Base-by-base conservation (phyloP, 2,113 vertebrate genomes). In the Lates calcarifer region DNA sequence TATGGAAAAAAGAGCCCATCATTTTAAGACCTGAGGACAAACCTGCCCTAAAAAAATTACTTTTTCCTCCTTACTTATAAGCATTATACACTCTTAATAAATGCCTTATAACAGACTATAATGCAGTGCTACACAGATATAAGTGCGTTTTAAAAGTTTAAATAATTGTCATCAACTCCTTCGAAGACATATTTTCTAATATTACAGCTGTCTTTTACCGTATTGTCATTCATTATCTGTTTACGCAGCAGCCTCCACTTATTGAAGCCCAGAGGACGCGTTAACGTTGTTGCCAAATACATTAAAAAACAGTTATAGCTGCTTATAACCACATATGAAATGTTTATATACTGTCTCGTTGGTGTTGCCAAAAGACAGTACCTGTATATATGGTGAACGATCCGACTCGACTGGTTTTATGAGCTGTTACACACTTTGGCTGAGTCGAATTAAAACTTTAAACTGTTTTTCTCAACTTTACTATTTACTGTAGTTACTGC, bases 401-500 rank as follows among this genome's bases (percentile, higher is more conserved):
- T n/a, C n/a, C 12, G 11, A 26, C 5, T 51, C 9, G 20, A 8
- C 5, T 8, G 47, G 20, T 51, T 51, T 49, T 33, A 33, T 6
- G 33, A 37, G 35, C 35, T 37, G 11, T 18, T 45, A 45, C 17
- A 43, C 22, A 56, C 63, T n/a, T 79, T 69, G 47, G 20, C 62
- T 63, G 24, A 45, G 31, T 57, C 56, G 15, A 26, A 39, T 71
- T 79, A 8, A 53, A 56, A 71, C 35, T 63, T 55, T 28, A 43
- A 72, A 56, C 4, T 28, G 17, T 28, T 51, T 29, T 28, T 56
- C 6, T 28, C 53, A 28, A 3, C 5, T 14, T 24, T 12, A 26
- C 13, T 55, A 5, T 33, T 24, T 56, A n/a, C 26, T 17, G 51
- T 53, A 24, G 9, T 53, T 53, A 12, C n/a, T 24, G 51, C n/a